phyloP scores from a whole-genome alignment of 2,113 vertebrate genomes.

The Callithrix jacchus region DNA sequence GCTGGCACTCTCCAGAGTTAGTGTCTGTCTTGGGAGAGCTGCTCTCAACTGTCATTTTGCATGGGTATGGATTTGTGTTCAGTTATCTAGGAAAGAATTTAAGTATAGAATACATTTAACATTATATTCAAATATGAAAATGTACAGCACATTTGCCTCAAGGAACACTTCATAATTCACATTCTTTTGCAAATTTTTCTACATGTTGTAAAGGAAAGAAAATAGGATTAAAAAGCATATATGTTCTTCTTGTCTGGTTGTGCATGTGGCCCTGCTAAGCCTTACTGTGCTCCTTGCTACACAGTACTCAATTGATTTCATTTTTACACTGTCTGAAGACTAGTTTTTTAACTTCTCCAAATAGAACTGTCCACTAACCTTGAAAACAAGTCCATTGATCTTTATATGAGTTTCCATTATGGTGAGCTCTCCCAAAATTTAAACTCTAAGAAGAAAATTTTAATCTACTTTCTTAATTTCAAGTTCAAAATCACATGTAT shows the following conservation, averaged over 20 bases:
- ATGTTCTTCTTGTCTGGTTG: background rate
- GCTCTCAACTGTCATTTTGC: background rate
- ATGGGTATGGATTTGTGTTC: background rate
- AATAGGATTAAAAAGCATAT: background rate
- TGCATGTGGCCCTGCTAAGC: background rate
- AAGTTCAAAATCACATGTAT: background rate
- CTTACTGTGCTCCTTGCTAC: background rate
- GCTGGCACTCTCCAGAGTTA: background rate
- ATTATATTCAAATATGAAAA: conserved; percentile 5
- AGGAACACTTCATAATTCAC: background rate
- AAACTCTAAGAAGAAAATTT: background rate
- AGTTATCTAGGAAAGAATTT: background rate
- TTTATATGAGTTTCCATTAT: background rate
- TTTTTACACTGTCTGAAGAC: background rate
- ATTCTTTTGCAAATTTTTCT: background rate
- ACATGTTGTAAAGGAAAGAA: background rate
- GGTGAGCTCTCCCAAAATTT: background rate
- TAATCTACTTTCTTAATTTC: background rate
- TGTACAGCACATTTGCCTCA: background rate
- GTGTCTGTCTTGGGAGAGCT: background rate
- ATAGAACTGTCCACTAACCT: background rate
- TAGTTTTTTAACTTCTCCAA: background rate
- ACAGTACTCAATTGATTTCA: background rate
- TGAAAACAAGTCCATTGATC: background rate
- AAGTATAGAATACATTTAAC: background rate